Conservation (phyloP, 2,113 vertebrate genomes). For the Machaerirhynchus nigripectus region DNA sequence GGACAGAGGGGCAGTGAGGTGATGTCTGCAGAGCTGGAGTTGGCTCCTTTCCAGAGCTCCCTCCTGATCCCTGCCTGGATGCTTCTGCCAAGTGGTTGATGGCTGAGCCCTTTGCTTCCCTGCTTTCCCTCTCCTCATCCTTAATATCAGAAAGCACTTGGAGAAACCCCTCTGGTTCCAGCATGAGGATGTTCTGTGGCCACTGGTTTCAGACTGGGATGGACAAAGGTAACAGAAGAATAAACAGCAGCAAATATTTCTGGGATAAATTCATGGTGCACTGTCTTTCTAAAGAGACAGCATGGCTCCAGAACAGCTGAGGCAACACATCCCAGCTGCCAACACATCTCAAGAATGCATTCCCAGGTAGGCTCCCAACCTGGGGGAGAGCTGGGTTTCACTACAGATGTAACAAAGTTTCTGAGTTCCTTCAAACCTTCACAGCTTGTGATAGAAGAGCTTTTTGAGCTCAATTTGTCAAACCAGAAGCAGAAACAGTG, state of each 20-base stretch:
- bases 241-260: neutral
- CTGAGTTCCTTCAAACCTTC: neutral
- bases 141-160: neutral
- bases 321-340: neutral
- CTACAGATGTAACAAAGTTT: neutral
- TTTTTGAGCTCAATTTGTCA: neutral
- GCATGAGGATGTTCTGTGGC: neutral
- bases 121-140: neutral
- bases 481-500: neutral
- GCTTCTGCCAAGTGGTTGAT: neutral
- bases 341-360: neutral
- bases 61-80: neutral
- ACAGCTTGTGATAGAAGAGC: neutral
- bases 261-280: neutral
- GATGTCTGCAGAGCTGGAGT: neutral
- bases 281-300: neutral
- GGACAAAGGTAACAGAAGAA: neutral
- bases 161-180: neutral
- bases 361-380: neutral
- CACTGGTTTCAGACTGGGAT: neutral
- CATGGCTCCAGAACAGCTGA: neutral
- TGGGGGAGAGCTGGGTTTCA: neutral
- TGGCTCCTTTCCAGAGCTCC: neutral
- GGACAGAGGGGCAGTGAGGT: neutral
- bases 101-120: neutral